Percentiles rank a stretch among this genome's conserved stretches.
Evolutionary conservation across 1,140 invertebrate genomes (phyloP).

Genomic region (Pachypeltis micranthus): DNA sequence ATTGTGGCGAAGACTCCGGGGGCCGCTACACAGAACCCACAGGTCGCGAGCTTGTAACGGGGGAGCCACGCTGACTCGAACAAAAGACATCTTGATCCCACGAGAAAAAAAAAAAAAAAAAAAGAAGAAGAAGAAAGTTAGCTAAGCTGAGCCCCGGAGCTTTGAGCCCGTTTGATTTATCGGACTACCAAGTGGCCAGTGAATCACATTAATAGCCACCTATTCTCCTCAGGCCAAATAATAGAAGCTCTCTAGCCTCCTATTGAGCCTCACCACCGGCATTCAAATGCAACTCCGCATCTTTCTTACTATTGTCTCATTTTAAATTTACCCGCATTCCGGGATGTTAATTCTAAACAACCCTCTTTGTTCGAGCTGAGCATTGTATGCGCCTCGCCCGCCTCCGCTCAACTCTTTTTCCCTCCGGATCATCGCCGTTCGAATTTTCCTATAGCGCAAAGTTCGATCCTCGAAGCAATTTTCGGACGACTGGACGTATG

Average conservation of each 20-base stretch:
- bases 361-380: neutral
- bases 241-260: neutral
- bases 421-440: too few relatives aligned
- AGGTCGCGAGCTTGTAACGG: neutral
- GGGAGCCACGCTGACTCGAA: neutral
- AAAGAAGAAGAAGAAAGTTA: too few relatives aligned
- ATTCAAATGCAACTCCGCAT: neutral
- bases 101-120: neutral
- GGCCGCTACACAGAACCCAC: too few relatives aligned
- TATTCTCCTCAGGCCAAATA: neutral
- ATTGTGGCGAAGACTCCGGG: too few relatives aligned
- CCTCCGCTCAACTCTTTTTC: too few relatives aligned
- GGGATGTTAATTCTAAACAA: neutral
- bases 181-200: neutral
- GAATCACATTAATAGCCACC: neutral
- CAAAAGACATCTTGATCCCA: neutral
- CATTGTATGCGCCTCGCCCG: too few relatives aligned
- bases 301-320: neutral
- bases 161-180: neutral
- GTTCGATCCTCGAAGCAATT: too few relatives aligned
- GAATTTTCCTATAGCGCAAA: too few relatives aligned
- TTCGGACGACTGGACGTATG: too few relatives aligned
- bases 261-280: neutral
- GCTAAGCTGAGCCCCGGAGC: neutral
- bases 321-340: neutral